Base-by-base conservation (phyloP, 1,140 invertebrate genomes). In the Calliphora vicina region DNA sequence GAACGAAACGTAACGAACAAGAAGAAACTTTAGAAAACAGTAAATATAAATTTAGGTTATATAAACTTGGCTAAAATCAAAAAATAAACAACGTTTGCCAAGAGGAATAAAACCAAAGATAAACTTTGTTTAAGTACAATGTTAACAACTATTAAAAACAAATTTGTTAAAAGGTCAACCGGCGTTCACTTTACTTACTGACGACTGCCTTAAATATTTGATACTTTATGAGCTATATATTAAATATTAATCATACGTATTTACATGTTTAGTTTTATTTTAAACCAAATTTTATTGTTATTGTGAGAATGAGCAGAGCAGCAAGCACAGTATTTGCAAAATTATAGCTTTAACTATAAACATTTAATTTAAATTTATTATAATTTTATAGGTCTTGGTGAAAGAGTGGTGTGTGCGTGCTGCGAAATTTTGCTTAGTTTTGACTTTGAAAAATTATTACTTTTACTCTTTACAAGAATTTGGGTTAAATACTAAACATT, bases 401-500 rank as follows among this genome's bases (percentile, higher is more conserved):
- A 67, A 67, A 23, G n/a, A 67, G 6, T 25, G 20, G 4, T 67
- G n/a, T 67, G 20, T 50, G 35, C 35, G 35, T 35, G 50, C 9
- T n/a, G n/a, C n/a, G n/a, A 23, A 67, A 67, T 25, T 67, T 67
- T 67, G 61, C 61, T 67, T 20, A 67, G 50, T 57, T 25, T 23
- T 67, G 61, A 67, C 61, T 67, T 67, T 67, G 61, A 67, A 67
- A 67, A 67, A 67, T 23, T 67, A 67, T 67, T 67, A 67, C 61
- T 67, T 67, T 67, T 67, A 23, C 61, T 23, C 4, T 23, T 23
- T n/a, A 20, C 8, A 20, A 67, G 61, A 23, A 67, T 67, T 57
- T 67, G 61, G 61, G 61, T 67, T 67, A 67, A 67, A 67, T 67
- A 20, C 20, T 67, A 23, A 67, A 67, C 50, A 67, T 67, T 15